Evolutionary conservation across 1,140 invertebrate species (phyloP).

Genomic region (Tetraneura akinire): DNA sequence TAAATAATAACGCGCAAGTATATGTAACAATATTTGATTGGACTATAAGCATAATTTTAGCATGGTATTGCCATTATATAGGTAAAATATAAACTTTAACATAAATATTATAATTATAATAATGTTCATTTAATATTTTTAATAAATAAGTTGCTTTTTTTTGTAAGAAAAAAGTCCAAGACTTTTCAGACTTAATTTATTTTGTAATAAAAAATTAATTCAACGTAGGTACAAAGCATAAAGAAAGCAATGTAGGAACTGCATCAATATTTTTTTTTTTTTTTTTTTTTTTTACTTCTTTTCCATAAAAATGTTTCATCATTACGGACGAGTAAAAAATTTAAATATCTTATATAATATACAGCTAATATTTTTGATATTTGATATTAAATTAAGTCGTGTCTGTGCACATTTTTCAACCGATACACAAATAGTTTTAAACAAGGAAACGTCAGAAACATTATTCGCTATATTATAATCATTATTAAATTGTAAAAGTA

Average conservation of each 20-base stretch:
- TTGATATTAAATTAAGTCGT: not conserved
- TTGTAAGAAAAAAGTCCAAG: not conserved
- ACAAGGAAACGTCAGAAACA: not conserved
- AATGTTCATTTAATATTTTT: not conserved
- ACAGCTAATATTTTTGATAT: too few relatives aligned
- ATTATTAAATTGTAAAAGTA: too few relatives aligned
- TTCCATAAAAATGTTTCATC: not conserved
- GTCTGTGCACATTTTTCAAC: not conserved
- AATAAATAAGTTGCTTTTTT: not conserved
- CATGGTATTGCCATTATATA: too few relatives aligned
- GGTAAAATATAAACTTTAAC: too few relatives aligned
- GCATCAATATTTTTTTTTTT: not conserved
- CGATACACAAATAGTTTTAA: not conserved
- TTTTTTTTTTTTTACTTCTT: not conserved
- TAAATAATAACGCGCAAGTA: too few relatives aligned
- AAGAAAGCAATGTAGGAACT: not conserved
- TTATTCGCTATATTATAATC: not conserved
- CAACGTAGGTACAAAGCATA: too few relatives aligned
- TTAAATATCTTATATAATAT: not conserved
- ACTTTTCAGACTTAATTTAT: not conserved
- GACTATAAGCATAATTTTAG: too few relatives aligned
- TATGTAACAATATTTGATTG: too few relatives aligned
- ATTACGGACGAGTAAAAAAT: not conserved
- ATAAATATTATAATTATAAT: too few relatives aligned
- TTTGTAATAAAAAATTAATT: not conserved